Evolutionary conservation across 2,113 vertebrate species (phyloP).

Genomic region (Pycnonotus jocosus): DNA sequence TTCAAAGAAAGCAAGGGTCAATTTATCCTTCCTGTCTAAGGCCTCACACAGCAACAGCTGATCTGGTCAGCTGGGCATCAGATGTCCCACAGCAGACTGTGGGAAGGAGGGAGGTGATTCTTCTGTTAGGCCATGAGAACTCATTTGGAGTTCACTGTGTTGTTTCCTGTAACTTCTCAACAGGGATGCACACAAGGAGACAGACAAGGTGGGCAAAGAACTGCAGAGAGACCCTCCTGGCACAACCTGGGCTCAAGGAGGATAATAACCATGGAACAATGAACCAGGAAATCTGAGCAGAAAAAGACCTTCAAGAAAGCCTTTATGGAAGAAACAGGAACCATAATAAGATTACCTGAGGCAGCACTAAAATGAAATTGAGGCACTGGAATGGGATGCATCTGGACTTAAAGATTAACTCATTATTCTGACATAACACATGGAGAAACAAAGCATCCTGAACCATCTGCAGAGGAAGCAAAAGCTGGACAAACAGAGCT

Average conservation of each 20-base stretch:
- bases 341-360: not conserved
- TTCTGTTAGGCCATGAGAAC: not conserved
- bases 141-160: not conserved
- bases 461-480: not conserved
- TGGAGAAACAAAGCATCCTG: not conserved
- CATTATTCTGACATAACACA: not conserved
- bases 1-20: not conserved
- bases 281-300: not conserved
- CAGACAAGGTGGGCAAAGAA: not conserved
- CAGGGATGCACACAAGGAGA: not conserved
- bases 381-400: not conserved
- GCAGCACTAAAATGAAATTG: not conserved
- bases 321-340: not conserved
- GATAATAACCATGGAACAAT: not conserved
- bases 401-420: not conserved
- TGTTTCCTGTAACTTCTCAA: not conserved
- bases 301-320: not conserved
- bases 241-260: not conserved
- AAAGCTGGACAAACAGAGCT: not conserved
- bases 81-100: not conserved
- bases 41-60: not conserved
- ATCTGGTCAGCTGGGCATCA: constrained; percentile 27
- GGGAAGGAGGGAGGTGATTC: not conserved
- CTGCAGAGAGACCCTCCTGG: not conserved
- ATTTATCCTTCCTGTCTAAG: not conserved